These are phyloP conservation scores for Myiotriccus ornatus DNA, from an alignment of 2,797 vertebrate species.

Conservation along the genomic window DNA sequence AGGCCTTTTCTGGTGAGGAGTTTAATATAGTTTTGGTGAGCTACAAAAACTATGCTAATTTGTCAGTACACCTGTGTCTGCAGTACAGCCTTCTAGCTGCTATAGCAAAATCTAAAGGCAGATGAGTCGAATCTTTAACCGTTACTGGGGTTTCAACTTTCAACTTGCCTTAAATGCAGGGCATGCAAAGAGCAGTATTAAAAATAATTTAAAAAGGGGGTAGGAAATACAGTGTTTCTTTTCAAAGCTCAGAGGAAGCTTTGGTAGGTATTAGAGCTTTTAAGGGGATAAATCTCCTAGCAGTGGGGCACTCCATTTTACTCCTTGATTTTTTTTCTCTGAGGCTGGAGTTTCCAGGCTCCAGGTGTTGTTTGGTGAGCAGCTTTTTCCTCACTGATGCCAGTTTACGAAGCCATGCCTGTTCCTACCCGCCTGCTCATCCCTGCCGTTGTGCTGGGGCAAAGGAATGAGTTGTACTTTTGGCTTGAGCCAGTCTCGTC, in stretches of 20 bases:
- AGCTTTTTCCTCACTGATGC: background rate
- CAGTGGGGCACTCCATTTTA: background rate
- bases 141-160: background rate
- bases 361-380: background rate
- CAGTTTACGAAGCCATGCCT: fast-evolving
- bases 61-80: background rate
- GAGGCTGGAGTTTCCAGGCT: background rate
- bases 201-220: background rate
- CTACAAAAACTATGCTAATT: background rate
- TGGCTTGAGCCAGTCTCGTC: background rate
- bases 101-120: background rate
- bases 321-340: background rate
- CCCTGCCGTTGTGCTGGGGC: background rate
- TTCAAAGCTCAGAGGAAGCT: background rate
- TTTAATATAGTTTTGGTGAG: background rate
- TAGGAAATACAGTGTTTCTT: background rate
- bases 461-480: background rate
- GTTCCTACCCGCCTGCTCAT: background rate
- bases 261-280: background rate
- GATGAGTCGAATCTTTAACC: background rate
- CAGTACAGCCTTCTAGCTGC: background rate
- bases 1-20: background rate
- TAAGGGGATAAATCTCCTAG: background rate
- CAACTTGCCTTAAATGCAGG: background rate
- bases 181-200: background rate